A percentile compares a stretch with the other conserved stretches of the same genome.
These are phyloP conservation scores for Notarius lentiginosus DNA, from an alignment of 2,113 vertebrate genomes.

Conservation along the genomic window DNA sequence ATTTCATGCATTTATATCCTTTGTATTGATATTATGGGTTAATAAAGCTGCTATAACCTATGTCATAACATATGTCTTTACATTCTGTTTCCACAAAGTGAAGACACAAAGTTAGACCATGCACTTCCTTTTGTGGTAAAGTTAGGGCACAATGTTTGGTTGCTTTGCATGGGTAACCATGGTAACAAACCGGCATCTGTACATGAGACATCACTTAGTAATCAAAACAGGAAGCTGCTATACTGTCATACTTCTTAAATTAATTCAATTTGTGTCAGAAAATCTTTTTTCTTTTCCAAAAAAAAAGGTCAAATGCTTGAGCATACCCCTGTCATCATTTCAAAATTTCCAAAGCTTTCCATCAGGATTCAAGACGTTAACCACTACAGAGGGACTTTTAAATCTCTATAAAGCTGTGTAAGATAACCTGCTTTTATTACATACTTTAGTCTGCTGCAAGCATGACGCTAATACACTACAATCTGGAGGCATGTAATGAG, in stretches of 20 bases:
- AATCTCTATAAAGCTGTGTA: not conserved
- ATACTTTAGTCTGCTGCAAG: not conserved
- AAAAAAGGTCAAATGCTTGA: not conserved
- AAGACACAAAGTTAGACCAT: not conserved
- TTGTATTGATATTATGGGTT: not conserved
- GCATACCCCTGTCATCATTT: not conserved
- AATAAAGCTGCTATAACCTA: too few species aligned
- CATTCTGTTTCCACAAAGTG: not conserved
- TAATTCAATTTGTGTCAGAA: not conserved
- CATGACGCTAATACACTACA: not conserved
- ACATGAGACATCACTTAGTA: conserved; percentile 14
- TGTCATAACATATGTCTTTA: not conserved
- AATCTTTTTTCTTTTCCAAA: not conserved
- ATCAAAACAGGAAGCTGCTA: conserved; percentile 36
- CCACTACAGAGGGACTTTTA: not conserved
- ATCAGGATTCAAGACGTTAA: not conserved
- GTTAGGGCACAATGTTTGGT: conserved; percentile 26
- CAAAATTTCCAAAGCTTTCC: not conserved
- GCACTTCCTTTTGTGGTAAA: conserved; percentile 47
- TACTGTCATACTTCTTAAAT: not conserved
- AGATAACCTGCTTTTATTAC: not conserved
- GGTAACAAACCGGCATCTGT: conserved; percentile 29
- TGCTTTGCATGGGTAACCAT: conserved; percentile 33
- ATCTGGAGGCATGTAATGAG: not conserved
- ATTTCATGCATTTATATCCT: not conserved